phyloP scores from a whole-genome alignment of 2,797 vertebrate genomes.

The Anguilla anguilla region DNA sequence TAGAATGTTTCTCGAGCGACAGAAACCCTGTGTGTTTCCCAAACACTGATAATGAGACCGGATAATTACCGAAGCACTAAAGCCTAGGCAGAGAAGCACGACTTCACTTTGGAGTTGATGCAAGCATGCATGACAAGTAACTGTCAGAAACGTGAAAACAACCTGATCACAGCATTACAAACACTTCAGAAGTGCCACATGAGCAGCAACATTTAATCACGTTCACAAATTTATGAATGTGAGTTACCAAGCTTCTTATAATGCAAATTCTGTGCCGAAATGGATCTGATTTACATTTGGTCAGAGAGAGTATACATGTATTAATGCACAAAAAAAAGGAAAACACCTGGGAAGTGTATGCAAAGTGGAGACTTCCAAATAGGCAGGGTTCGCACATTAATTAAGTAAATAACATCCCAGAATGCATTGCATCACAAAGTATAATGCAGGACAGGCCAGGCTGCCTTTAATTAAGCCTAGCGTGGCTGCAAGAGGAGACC shows the following conservation, averaged over 20 bases:
- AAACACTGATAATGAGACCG: conserved; percentile 12
- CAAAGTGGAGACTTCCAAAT: too few species aligned
- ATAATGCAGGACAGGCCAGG: too few species aligned
- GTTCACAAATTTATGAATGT: neutral
- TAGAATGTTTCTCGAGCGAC: conserved; percentile 20
- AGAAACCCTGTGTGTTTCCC: conserved; percentile 9
- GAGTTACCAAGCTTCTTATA: conserved; percentile 18
- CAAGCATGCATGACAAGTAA: neutral
- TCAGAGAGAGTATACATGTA: conserved; percentile 38
- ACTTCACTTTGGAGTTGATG: conserved; percentile 29
- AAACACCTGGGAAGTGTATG: too few species aligned
- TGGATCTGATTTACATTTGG: conserved; percentile 43
- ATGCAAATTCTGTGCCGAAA: neutral
- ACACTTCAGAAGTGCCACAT: conserved; percentile 23
- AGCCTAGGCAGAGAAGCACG: conserved; percentile 15
- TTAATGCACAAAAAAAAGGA: too few species aligned
- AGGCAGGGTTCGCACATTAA: too few species aligned
- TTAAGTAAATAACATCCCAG: too few species aligned
- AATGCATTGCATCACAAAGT: too few species aligned
- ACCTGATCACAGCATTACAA: conserved; percentile 24
- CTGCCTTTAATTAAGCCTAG: too few species aligned
- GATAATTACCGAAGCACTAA: conserved; percentile 31
- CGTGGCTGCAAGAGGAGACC: too few species aligned
- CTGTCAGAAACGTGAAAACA: conserved; percentile 25
- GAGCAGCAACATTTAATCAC: conserved; percentile 26